Conservation (phyloP, 2,797 vertebrate genomes). For the Arnoldichthys spilopterus region DNA sequence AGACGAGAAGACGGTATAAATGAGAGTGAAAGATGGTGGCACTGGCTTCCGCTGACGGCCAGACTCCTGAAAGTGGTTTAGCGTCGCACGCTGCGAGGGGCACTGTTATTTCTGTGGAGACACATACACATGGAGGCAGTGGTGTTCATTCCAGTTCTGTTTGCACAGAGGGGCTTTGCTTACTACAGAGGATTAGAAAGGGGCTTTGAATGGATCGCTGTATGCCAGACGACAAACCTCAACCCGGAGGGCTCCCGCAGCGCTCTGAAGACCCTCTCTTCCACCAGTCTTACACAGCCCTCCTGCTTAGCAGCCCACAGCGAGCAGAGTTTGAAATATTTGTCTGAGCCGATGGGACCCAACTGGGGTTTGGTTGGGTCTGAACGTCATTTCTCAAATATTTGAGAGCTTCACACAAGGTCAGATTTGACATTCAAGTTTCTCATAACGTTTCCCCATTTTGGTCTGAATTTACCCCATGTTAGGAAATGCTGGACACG, state of each 20-base stretch:
- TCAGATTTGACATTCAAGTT: neutral
- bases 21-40: constrained; percentile 14
- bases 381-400: neutral
- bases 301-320: constrained; percentile 1
- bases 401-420: neutral
- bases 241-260: neutral
- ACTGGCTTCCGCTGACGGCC: neutral
- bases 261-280: neutral
- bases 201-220: constrained; percentile 50
- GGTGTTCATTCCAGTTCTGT: constrained; percentile 68
- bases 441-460: neutral
- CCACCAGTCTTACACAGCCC: neutral
- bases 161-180: constrained; percentile 69
- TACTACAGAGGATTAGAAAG: constrained; percentile 56
- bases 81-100: constrained; percentile 26
- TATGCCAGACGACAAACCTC: constrained; percentile 51
- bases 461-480: neutral
- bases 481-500: neutral
- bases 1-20: constrained; percentile 37
- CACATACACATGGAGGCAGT: constrained; percentile 39
- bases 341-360: neutral
- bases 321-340: neutral
- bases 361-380: neutral
- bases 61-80: constrained; percentile 26
- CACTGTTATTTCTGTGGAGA: constrained; percentile 44